phyloP scores from a whole-genome alignment of 2,797 vertebrate genomes.

The Geotria australis region DNA sequence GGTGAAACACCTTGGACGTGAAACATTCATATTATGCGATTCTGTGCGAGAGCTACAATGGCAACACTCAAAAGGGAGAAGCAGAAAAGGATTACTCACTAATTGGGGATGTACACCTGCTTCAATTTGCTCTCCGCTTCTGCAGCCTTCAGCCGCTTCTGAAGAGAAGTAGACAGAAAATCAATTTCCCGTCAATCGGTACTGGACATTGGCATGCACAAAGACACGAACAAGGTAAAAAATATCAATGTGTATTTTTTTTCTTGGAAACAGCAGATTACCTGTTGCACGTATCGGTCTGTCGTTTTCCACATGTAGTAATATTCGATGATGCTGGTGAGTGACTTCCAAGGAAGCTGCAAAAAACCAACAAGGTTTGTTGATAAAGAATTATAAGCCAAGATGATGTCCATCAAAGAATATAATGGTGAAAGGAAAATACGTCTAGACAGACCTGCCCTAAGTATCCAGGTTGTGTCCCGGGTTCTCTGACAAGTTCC shows the following conservation, averaged over 20 bases:
- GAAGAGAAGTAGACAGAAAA: conserved; percentile 4
- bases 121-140: conserved; percentile 94
- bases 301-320: conserved; percentile 23
- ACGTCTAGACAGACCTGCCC: no score
- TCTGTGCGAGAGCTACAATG: no score
- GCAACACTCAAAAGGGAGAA: background rate
- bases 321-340: conserved; percentile 57
- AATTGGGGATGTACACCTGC: conserved; percentile 93
- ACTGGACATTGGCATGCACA: background rate
- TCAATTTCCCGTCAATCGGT: background rate
- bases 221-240: no score
- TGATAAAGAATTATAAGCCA: no score
- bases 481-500: no score
- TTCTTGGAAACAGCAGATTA: background rate
- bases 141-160: conserved; percentile 89
- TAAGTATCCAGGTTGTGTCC: no score
- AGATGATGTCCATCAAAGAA: no score
- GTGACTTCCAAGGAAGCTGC: conserved; percentile 37
- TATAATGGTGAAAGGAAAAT: no score
- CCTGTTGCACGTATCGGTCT: conserved; percentile 3
- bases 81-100: conserved; percentile 35
- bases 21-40: no score
- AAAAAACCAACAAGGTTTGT: conserved; percentile 5
- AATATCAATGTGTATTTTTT: no score
- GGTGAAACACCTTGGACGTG: no score